Evolutionary conservation across 2,797 vertebrate genomes (phyloP), one percentile per base, ranked within the genome.

Genomic region (Apogon hyalosoma): DNA sequence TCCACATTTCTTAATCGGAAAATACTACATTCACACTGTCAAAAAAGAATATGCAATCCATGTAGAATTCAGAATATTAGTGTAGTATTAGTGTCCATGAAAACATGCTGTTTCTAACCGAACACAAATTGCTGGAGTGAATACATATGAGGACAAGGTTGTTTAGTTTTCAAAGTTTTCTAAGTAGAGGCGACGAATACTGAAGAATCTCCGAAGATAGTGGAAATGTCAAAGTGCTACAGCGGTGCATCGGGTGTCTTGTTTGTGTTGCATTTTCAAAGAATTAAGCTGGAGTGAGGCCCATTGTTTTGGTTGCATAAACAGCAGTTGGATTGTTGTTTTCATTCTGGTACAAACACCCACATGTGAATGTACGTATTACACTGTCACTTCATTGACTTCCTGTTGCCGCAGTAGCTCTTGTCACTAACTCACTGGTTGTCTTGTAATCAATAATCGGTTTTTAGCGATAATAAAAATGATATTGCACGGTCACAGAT

Each of bases 391-490:
- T 19, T 48, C 13, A 43, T 41, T 13, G 18, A 31, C 11, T 19
- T 28, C 49, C n/a, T 19, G 3, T 40, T 14, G 41, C 24, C 48
- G 64, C 46, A 55, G 7, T 13, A 64, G 12, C 14, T 11, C 33
- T 57, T 4, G 6, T 62, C 9, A 38, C 16, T 7, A 28, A 18
- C 53, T 69, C 52, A 14, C 36, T 11, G 24, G 13, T 6, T n/a
- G 13, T 40, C 31, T 2, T 11, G 0, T 0, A 0, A 58, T 68
- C 14, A 3, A 51, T 40, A 4, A 73, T 55, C 11, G 33, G 7
- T 33, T 67, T 56, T 53, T 54, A 39, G 0, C 60, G 57, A 69
- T 14, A 51, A 36, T 28, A 61, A 45, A 59, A 63, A 58, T 51
- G 16, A 14, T 39, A 18, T 43, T 1, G 4, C 3, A 0, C 31